phyloP scores from a whole-genome alignment of 92 coral and sea anemone genomes.

The Muricea muricata region DNA sequence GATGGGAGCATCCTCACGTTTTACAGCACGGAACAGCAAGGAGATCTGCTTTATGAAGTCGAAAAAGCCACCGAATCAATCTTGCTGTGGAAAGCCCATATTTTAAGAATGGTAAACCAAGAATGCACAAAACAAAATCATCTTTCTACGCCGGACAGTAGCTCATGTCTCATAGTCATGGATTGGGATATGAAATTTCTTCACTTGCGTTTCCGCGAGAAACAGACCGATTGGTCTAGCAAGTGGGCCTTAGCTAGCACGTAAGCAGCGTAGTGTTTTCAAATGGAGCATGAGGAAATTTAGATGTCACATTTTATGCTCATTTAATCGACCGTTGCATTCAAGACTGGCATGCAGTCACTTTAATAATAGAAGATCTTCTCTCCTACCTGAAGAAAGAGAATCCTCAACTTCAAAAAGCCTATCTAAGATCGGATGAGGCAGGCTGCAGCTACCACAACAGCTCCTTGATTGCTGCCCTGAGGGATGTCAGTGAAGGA shows the following conservation, averaged over 20 bases:
- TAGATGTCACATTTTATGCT: conserved; percentile 70
- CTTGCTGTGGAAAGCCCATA: conserved; percentile 80
- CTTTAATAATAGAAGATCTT: conserved; percentile 75
- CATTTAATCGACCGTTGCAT: conserved; percentile 81
- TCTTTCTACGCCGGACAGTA: conserved; percentile 58
- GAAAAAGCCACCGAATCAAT: conserved; percentile 64
- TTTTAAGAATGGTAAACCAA: conserved; percentile 75
- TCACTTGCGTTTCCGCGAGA: conserved; percentile 78
- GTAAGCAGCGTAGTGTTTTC: conserved; percentile 66
- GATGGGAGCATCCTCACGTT: conserved; percentile 39
- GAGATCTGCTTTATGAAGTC: conserved; percentile 74
- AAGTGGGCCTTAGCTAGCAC: conserved; percentile 81
- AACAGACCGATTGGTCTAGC: conserved; percentile 78
- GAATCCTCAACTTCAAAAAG: conserved; percentile 62
- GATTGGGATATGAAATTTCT: conserved; percentile 90
- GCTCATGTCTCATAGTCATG: conserved; percentile 68
- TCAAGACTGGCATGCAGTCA: conserved; percentile 82
- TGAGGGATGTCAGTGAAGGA: conserved; percentile 64
- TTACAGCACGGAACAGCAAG: conserved; percentile 75
- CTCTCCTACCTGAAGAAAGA: conserved; percentile 59
- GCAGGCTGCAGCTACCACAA: conserved; percentile 83
- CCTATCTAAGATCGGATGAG: conserved; percentile 73
- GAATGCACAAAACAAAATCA: conserved; percentile 74
- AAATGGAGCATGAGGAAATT: conserved; percentile 39
- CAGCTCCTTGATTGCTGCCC: conserved; percentile 67